Evolutionary conservation across 2,113 vertebrate genomes (phyloP).

Genomic region (Pardalotus punctatus): DNA sequence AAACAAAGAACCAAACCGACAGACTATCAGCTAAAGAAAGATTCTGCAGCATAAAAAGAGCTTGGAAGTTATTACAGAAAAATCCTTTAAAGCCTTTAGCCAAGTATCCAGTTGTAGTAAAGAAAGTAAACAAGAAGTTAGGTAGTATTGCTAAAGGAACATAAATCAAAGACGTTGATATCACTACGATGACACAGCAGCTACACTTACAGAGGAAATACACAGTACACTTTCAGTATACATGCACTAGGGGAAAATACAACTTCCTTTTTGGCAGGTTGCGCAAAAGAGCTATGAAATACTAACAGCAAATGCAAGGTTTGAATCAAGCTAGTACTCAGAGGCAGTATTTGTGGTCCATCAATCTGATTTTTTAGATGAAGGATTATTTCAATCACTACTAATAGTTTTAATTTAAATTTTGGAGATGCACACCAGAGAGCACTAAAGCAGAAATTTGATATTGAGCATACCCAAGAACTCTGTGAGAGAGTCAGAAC

Average conservation of each 20-base stretch:
- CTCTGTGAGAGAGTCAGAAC: neutral
- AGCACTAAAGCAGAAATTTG: neutral
- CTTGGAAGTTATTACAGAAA: conserved; percentile 26
- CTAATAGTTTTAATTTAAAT: neutral
- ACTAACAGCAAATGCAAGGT: neutral
- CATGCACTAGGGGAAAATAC: neutral
- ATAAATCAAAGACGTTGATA: conserved; percentile 37
- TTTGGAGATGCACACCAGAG: neutral
- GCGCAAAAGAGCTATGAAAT: neutral
- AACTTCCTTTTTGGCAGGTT: neutral
- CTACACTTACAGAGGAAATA: neutral
- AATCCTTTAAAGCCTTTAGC: conserved; percentile 32
- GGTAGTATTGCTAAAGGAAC: neutral
- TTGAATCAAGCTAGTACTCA: neutral
- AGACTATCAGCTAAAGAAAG: conserved; percentile 22
- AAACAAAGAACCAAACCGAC: conserved; percentile 14
- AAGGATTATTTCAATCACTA: neutral
- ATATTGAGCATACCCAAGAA: neutral
- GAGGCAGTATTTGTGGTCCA: neutral
- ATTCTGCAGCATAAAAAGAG: neutral
- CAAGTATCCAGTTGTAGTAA: neutral
- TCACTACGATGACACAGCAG: neutral
- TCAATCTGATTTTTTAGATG: neutral
- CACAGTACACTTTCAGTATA: neutral
- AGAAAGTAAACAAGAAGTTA: conserved; percentile 21